Percentiles rank a stretch among this genome's conserved stretches.
phyloP scores from a whole-genome alignment of 2,888 invertebrate genomes.

The Drosophila falleni region DNA sequence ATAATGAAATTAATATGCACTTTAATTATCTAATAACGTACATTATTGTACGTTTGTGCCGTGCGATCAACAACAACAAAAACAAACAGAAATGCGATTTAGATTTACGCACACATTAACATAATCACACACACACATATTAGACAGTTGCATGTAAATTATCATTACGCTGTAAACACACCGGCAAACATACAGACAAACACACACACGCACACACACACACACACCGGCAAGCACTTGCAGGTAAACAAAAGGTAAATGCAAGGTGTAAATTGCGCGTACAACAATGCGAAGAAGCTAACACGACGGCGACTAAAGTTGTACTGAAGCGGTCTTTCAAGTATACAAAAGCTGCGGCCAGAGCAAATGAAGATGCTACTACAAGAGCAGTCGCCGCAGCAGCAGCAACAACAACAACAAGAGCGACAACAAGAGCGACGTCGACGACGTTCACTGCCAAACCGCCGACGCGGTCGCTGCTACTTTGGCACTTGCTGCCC shows the following conservation, averaged over 20 bases:
- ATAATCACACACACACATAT: constrained; percentile 12
- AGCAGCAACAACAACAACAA: constrained; percentile 25
- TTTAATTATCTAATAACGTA: constrained; percentile 12
- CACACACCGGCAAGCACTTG: constrained; percentile 18
- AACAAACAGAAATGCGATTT: constrained; percentile 29
- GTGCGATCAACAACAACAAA: constrained; percentile 9
- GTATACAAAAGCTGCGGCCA: constrained; percentile 72
- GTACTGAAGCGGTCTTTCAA: constrained; percentile 80
- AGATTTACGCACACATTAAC: constrained; percentile 15
- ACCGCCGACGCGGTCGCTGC: constrained; percentile 44
- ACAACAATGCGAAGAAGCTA: constrained; percentile 49
- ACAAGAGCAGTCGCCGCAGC: constrained; percentile 27
- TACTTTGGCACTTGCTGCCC: constrained; percentile 64
- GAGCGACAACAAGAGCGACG: constrained; percentile 23
- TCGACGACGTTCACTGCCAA: constrained; percentile 18
- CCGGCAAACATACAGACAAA: constrained; percentile 45
- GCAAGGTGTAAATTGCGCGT: constrained; percentile 60
- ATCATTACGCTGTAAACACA: constrained; percentile 63
- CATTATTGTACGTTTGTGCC: background rate
- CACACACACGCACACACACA: constrained; percentile 29
- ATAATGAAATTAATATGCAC: constrained; percentile 47
- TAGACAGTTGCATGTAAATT: constrained; percentile 44
- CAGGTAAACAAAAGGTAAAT: constrained; percentile 63
- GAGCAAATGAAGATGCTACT: constrained; percentile 67
- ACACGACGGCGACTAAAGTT: constrained; percentile 69